Conservation (phyloP, 2,888 invertebrate genomes). For the Dicyrtomina minuta region DNA sequence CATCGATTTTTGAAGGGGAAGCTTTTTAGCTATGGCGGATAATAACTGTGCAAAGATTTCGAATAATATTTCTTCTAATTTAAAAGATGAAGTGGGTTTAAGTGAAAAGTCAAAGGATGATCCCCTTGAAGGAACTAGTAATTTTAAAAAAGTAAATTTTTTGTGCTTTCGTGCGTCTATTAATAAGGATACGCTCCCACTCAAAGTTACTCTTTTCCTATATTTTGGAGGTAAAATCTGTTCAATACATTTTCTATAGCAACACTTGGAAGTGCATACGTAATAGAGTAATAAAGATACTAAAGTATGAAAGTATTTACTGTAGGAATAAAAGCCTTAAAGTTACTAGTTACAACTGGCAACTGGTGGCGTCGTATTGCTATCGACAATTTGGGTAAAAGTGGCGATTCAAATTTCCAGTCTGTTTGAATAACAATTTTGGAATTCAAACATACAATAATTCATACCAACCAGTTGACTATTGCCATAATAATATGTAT, state of each 20-base stretch:
- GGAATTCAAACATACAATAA: too few species aligned
- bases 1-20: too few species aligned
- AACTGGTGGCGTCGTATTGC: too few species aligned
- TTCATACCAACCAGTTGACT: too few species aligned
- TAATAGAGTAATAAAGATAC: not conserved
- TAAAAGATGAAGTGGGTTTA: constrained; percentile 7
- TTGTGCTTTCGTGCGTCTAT: constrained; percentile 56
- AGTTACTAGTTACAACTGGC: too few species aligned
- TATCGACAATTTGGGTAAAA: too few species aligned
- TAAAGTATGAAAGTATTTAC: not conserved
- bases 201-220: constrained; percentile 78
- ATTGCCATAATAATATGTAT: too few species aligned
- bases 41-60: not conserved
- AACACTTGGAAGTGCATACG: not conserved
- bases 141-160: constrained; percentile 18
- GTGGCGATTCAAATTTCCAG: too few species aligned
- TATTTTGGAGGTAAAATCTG: constrained; percentile 71
- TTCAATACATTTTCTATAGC: not conserved
- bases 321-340: not conserved
- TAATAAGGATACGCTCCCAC: constrained; percentile 75
- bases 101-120: constrained; percentile 24
- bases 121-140: constrained; percentile 20
- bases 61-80: not conserved
- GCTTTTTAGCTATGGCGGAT: not conserved
- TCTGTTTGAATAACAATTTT: too few species aligned